Percentiles rank a stretch among this genome's conserved stretches.
phyloP scores from a whole-genome alignment of 2,113 vertebrate species.

The Sinocyclocheilus anshuiensis region DNA sequence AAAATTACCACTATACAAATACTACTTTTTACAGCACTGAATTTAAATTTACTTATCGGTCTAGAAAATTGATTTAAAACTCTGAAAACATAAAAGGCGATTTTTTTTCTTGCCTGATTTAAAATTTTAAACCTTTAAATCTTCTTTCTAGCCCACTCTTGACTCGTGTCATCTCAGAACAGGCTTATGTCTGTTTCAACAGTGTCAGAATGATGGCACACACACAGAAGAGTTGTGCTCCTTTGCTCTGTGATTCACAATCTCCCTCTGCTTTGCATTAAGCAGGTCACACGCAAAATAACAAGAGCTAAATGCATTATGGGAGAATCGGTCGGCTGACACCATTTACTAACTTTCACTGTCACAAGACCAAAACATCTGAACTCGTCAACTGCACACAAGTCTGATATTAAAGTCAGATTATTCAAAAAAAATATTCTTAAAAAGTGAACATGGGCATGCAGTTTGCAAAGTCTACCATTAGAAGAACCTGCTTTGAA shows the following conservation, averaged over 20 bases:
- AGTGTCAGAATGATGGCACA: not conserved
- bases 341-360: not conserved
- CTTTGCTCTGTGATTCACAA: not conserved
- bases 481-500: not conserved
- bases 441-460: not conserved
- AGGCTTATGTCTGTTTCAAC: not conserved
- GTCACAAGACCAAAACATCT: slow-evolving; percentile 17
- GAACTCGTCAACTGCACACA: slow-evolving; percentile 15
- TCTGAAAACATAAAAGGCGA: not conserved
- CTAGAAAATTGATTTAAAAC: not conserved
- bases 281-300: not conserved
- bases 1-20: not conserved
- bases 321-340: slow-evolving; percentile 16
- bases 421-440: not conserved
- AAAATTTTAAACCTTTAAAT: not conserved
- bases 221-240: not conserved
- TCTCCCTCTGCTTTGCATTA: not conserved
- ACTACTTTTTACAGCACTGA: not conserved
- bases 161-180: not conserved
- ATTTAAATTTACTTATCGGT: not conserved
- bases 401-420: not conserved
- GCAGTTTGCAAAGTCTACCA: not conserved
- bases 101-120: not conserved
- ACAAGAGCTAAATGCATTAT: not conserved
- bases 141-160: not conserved